Conservation (phyloP, 2,113 vertebrate species). For the Chaetorhynchus papuensis region DNA sequence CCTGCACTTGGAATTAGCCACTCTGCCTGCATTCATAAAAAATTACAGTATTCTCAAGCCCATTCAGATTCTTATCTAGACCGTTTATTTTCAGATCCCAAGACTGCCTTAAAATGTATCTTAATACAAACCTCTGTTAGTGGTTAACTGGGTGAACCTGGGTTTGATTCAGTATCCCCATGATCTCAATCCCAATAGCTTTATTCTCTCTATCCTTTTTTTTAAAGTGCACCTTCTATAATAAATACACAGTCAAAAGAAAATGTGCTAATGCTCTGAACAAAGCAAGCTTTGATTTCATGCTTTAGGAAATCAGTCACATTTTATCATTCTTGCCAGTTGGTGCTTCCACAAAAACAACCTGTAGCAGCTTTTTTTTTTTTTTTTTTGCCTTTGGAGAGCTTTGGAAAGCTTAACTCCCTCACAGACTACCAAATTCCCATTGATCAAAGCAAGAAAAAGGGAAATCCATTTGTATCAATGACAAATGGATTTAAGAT, state of each 20-base stretch:
- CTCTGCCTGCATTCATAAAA: background rate
- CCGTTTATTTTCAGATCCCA: background rate
- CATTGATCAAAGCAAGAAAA: constrained; percentile 42
- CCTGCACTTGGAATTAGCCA: background rate
- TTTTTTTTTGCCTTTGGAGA: background rate
- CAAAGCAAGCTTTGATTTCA: constrained; percentile 53
- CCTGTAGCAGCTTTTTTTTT: background rate
- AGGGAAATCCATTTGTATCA: constrained; percentile 18
- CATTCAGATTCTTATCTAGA: background rate
- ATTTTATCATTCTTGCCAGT: constrained; percentile 3
- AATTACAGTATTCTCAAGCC: background rate
- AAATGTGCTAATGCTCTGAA: constrained; percentile 17
- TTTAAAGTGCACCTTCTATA: background rate
- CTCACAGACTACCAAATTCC: background rate
- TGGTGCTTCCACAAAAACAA: constrained; percentile 8
- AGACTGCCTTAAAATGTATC: background rate
- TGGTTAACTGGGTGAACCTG: background rate
- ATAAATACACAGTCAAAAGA: constrained; percentile 7
- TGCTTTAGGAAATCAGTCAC: constrained; percentile 35
- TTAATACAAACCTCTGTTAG: background rate
- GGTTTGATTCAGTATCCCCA: background rate
- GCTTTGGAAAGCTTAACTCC: constrained; percentile 6
- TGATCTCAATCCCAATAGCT: background rate
- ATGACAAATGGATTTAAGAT: constrained; percentile 13
- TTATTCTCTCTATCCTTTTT: background rate